These are phyloP conservation scores for Trididemnum miniatum DNA, from an alignment of 23 tunicate genomes.

Conservation along the genomic window DNA sequence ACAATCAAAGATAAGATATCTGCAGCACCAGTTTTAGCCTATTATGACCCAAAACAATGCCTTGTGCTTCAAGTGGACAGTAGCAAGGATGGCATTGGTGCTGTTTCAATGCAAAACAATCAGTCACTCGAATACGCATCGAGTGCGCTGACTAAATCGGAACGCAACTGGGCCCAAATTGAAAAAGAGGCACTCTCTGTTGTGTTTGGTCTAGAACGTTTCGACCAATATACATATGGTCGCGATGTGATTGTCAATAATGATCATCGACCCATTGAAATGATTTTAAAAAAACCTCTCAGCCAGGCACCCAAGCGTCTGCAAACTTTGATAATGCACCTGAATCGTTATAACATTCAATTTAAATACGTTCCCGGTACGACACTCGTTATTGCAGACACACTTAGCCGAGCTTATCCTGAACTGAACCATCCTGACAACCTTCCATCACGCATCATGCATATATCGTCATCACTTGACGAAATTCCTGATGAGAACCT, in stretches of 20 bases:
- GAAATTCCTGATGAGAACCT: constrained; percentile 24
- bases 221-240: constrained; percentile 34
- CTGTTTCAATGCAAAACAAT: constrained; percentile 6
- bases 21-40: constrained; percentile 8
- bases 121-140: constrained; percentile 33
- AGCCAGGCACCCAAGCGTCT: constrained; percentile 32
- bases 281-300: constrained; percentile 27
- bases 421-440: background rate
- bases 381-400: constrained; percentile 29
- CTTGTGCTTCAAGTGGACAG: constrained; percentile 27
- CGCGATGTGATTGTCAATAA: constrained; percentile 16
- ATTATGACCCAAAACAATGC: background rate
- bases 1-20: constrained; percentile 10
- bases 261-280: constrained; percentile 24
- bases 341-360: constrained; percentile 16
- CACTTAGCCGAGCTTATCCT: constrained; percentile 19
- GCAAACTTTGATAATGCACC: constrained; percentile 38
- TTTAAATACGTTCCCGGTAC: constrained; percentile 26
- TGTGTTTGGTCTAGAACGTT: constrained; percentile 39
- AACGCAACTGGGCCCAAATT: constrained; percentile 42
- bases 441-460: constrained; percentile 6
- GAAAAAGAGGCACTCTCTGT: constrained; percentile 37
- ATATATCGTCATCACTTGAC: background rate
- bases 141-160: constrained; percentile 2
- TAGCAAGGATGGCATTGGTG: constrained; percentile 34